phyloP scores from a whole-genome alignment of 2,888 invertebrate species.

The Eretmocerus hayati region DNA sequence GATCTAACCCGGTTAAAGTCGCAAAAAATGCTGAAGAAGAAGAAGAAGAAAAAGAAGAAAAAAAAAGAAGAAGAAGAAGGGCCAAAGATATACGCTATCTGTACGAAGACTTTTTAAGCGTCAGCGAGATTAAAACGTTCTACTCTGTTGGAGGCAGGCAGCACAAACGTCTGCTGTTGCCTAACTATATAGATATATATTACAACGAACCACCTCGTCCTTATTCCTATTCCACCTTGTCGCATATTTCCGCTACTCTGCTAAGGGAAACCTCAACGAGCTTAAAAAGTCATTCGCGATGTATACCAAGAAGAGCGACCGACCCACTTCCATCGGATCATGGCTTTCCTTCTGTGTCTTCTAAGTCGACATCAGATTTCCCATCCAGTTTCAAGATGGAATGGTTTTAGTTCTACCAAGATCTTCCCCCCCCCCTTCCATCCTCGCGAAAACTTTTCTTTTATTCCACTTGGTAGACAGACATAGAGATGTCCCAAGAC shows the following conservation, averaged over 20 bases:
- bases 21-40: not conserved
- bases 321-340: not conserved
- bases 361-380: not conserved
- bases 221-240: constrained; percentile 24
- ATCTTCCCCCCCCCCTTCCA: too few species aligned
- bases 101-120: constrained; percentile 42
- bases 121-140: constrained; percentile 42
- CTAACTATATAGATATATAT: too few species aligned
- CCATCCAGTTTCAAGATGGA: not conserved
- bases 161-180: not conserved
- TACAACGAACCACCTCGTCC: too few species aligned
- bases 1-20: constrained; percentile 27
- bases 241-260: constrained; percentile 33
- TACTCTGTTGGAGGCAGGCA: constrained; percentile 14
- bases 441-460: not conserved
- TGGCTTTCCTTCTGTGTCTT: not conserved
- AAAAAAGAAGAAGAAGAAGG: constrained; percentile 22
- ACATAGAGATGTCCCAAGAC: too few species aligned
- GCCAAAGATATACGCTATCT: constrained; percentile 42
- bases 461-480: not conserved
- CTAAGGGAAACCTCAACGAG: constrained; percentile 18
- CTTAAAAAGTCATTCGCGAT: constrained; percentile 20
- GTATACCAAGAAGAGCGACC: constrained; percentile 2
- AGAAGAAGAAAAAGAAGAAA: not conserved
- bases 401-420: not conserved